Conservation (phyloP, 2,888 invertebrate genomes). For the Drosophila vallismaia region DNA sequence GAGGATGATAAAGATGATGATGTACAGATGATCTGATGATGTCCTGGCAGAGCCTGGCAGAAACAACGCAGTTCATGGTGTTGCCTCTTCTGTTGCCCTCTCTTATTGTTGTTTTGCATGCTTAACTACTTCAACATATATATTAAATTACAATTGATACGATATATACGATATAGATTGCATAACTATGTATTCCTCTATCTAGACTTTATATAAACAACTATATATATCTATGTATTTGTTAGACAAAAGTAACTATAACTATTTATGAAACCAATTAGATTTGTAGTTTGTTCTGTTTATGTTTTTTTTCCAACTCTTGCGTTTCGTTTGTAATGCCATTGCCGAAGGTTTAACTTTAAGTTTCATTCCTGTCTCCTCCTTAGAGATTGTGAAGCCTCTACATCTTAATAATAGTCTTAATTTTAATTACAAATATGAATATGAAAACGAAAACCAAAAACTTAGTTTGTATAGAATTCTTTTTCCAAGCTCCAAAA, state of each 20-base stretch:
- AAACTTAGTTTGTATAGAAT: constrained; percentile 46
- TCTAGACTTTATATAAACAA: constrained; percentile 37
- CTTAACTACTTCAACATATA: constrained; percentile 63
- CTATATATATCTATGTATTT: constrained; percentile 41
- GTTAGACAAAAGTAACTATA: constrained; percentile 39
- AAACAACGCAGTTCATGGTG: constrained; percentile 63
- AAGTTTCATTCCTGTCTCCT: constrained; percentile 49
- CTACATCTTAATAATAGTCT: constrained; percentile 38
- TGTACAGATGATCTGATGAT: constrained; percentile 25
- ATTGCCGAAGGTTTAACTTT: constrained; percentile 60
- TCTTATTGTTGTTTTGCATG: constrained; percentile 73
- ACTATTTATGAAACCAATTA: constrained; percentile 71
- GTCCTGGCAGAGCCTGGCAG: constrained; percentile 36
- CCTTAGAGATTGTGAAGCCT: constrained; percentile 38
- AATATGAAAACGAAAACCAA: constrained; percentile 45
- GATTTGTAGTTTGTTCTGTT: constrained; percentile 70
- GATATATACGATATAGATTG: constrained; percentile 36
- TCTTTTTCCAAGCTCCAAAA: constrained; percentile 44
- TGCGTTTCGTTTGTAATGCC: constrained; percentile 53
- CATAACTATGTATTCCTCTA: constrained; percentile 48
- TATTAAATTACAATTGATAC: constrained; percentile 40
- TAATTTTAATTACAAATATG: constrained; percentile 54
- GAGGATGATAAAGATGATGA: constrained; percentile 25
- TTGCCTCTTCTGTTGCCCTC: constrained; percentile 61
- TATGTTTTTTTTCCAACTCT: constrained; percentile 3